A percentile compares a stretch with the other conserved stretches of the same genome.
These are phyloP conservation scores for Vollenhovia emeryi DNA, from an alignment of 1,140 invertebrate genomes.

Conservation along the genomic window DNA sequence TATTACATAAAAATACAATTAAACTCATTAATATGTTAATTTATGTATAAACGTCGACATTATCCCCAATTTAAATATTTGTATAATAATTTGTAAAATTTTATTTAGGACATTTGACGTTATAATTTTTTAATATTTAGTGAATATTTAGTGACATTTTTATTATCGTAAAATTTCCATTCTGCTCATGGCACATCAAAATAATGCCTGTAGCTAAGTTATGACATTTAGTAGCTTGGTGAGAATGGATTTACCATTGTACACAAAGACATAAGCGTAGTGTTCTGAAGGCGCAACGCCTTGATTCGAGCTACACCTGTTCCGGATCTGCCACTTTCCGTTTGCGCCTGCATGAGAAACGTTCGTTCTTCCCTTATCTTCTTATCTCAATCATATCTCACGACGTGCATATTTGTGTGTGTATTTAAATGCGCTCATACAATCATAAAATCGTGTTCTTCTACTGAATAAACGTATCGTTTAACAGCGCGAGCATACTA, in stretches of 20 bases:
- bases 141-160: neutral
- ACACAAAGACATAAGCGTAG: neutral
- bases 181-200: neutral
- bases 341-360: constrained; percentile 49
- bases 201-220: neutral
- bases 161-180: neutral
- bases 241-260: neutral
- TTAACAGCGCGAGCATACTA: neutral
- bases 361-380: constrained; percentile 33
- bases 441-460: constrained; percentile 32
- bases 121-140: neutral
- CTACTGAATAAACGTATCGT: constrained; percentile 30
- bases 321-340: constrained; percentile 45
- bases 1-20: neutral
- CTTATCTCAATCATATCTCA: constrained; percentile 36
- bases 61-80: neutral
- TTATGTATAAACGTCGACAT: neutral
- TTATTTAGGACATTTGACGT: neutral
- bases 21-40: neutral
- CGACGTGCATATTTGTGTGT: neutral
- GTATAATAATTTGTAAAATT: neutral
- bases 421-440: constrained; percentile 17
- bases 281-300: neutral
- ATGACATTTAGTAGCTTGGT: neutral
- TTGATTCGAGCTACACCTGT: constrained; percentile 39